Evolutionary conservation across 2,888 invertebrate genomes (phyloP).

Genomic region (Andrena marginata): DNA sequence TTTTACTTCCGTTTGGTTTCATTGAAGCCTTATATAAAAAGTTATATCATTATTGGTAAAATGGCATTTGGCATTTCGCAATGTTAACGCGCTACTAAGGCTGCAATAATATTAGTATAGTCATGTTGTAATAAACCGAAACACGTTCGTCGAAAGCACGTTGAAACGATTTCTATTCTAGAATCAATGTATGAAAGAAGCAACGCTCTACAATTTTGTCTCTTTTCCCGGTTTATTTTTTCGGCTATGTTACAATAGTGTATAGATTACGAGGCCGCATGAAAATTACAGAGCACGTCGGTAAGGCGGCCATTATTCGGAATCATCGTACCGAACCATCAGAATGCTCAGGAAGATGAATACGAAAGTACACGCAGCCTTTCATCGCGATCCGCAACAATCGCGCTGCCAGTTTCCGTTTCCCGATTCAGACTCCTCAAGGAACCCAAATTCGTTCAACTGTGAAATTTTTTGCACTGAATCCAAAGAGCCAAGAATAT

Average conservation of each 20-base stretch:
- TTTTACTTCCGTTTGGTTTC: not conserved
- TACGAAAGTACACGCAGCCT: slow-evolving; percentile 39
- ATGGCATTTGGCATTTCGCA: not conserved
- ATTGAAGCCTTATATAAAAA: too few relatives aligned
- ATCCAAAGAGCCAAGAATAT: not conserved
- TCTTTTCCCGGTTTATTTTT: slow-evolving; percentile 4
- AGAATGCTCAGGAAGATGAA: slow-evolving; percentile 50
- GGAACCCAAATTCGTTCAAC: slow-evolving; percentile 10
- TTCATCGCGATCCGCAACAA: slow-evolving; percentile 47
- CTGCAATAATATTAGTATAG: not conserved
- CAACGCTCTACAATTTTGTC: slow-evolving; percentile 26
- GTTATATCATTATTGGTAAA: too few relatives aligned
- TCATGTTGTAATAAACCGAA: not conserved
- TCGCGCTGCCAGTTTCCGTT: slow-evolving; percentile 43
- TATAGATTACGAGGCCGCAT: slow-evolving; percentile 44
- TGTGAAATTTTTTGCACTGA: not conserved
- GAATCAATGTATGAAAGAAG: slow-evolving; percentile 40
- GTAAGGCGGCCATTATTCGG: slow-evolving; percentile 47
- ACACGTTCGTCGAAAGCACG: not conserved
- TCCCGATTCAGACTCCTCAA: slow-evolving; percentile 14
- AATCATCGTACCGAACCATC: slow-evolving; percentile 49
- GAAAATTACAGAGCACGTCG: slow-evolving; percentile 45
- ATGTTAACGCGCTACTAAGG: not conserved
- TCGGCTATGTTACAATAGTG: slow-evolving; percentile 34
- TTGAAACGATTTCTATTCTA: not conserved